Evolutionary conservation across 2,797 vertebrate genomes (phyloP).

Genomic region (Acipenser transmontanus): DNA sequence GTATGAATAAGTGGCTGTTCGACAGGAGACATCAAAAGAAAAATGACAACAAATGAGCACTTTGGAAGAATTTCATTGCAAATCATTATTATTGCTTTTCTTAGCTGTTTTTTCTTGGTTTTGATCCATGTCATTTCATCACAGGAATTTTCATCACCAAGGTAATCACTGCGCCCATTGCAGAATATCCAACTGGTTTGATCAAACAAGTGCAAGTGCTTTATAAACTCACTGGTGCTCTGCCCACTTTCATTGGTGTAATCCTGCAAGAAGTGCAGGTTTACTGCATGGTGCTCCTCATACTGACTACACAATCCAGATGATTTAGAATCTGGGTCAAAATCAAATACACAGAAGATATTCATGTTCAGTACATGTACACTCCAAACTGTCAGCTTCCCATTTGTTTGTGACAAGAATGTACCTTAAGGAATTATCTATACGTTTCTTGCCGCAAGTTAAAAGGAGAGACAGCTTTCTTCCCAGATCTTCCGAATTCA

Average conservation of each 20-base stretch:
- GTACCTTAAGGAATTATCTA: conserved; percentile 63
- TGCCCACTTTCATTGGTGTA: conserved; percentile 48
- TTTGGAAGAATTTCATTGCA: conserved; percentile 68
- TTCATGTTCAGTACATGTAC: conserved; percentile 62
- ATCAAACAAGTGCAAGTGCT: conserved; percentile 56
- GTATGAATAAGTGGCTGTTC: conserved; percentile 66
- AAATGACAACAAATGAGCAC: conserved; percentile 63
- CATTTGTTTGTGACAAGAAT: conserved; percentile 71
- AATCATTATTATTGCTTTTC: conserved; percentile 62
- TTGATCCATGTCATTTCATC: conserved; percentile 72
- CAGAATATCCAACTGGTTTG: conserved; percentile 80
- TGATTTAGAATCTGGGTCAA: conserved; percentile 64
- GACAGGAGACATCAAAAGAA: conserved; percentile 61
- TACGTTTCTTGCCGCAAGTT: conserved; percentile 63
- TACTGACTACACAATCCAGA: conserved; percentile 65
- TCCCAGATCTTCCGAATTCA: conserved; percentile 50
- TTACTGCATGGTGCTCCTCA: conserved; percentile 53
- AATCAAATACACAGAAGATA: conserved; percentile 74
- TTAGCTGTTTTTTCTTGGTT: conserved; percentile 62
- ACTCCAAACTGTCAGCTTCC: conserved; percentile 44
- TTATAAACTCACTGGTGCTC: conserved; percentile 44
- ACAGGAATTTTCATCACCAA: conserved; percentile 54
- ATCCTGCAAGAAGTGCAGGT: conserved; percentile 59
- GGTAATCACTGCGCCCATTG: conserved; percentile 64
- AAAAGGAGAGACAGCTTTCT: conserved; percentile 61